Evolutionary conservation across 2,113 vertebrate species (phyloP).

Genomic region (Puma concolor): DNA sequence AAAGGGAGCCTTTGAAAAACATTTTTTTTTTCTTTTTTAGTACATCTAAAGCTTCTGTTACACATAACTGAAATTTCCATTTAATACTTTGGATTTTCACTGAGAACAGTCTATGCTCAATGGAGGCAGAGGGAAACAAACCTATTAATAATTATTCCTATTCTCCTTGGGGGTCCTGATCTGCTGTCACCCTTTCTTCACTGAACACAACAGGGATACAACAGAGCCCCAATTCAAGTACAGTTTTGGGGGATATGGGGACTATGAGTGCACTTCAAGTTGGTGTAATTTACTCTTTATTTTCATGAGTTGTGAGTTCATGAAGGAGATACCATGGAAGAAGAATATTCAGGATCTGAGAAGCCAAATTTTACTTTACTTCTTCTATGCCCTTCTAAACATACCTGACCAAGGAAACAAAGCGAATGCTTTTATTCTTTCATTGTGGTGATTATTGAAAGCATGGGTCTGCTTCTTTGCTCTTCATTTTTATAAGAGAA

Average conservation of each 20-base stretch:
- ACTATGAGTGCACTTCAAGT: too few species aligned
- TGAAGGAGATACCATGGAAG: not conserved
- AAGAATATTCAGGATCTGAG: not conserved
- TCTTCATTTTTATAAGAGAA: constrained; percentile 10
- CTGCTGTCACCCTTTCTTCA: not conserved
- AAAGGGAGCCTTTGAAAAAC: constrained; percentile 64
- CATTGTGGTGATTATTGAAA: not conserved
- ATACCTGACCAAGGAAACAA: not conserved
- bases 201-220: not conserved
- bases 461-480: not conserved
- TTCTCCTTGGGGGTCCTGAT: not conserved
- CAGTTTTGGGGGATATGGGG: not conserved
- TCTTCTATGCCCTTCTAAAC: not conserved
- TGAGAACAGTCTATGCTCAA: not conserved
- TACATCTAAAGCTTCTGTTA: constrained; percentile 63
- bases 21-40: constrained; percentile 11
- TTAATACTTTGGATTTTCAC: constrained; percentile 37
- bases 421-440: not conserved
- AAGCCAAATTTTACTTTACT: not conserved
- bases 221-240: not conserved
- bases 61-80: constrained; percentile 70
- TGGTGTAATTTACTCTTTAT: not conserved
- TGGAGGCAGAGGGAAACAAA: constrained; percentile 44
- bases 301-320: not conserved
- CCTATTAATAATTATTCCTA: not conserved